A percentile compares a stretch with the other conserved stretches of the same genome.
phyloP scores from a whole-genome alignment of 2,113 vertebrate genomes.

The Hipposideros armiger region DNA sequence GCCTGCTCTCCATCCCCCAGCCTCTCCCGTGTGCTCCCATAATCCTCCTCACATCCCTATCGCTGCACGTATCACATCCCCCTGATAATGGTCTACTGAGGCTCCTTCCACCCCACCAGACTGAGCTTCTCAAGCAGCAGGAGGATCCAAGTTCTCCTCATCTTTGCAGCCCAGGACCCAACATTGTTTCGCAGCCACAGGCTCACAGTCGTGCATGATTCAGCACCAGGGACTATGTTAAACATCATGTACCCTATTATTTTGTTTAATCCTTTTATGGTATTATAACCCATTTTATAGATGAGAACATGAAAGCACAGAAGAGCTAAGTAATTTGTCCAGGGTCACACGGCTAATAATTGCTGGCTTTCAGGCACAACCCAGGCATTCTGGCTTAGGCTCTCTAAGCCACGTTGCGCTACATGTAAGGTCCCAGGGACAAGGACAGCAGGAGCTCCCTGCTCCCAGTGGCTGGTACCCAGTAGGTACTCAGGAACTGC shows the following conservation, averaged over 20 bases:
- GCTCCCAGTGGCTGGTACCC: neutral
- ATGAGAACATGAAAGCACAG: neutral
- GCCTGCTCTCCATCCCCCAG: neutral
- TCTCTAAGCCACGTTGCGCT: accelerated
- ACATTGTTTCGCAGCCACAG: neutral
- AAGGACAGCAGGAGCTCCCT: neutral
- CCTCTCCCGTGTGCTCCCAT: neutral
- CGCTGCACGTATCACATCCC: neutral
- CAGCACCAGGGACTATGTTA: neutral
- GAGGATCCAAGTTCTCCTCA: neutral
- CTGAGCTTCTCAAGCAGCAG: neutral
- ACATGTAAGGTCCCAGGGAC: neutral
- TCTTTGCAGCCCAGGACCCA: neutral
- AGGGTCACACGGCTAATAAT: neutral
- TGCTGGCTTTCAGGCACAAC: neutral
- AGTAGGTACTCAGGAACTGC: neutral
- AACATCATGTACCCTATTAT: neutral
- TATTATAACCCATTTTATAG: neutral
- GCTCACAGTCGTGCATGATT: neutral
- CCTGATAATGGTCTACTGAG: neutral
- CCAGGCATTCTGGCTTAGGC: neutral
- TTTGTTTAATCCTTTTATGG: neutral
- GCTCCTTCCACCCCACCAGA: neutral
- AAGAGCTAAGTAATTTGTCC: neutral
- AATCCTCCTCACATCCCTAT: neutral